Conservation (phyloP, 2,797 vertebrate species). For the Myotis vivesi region DNA sequence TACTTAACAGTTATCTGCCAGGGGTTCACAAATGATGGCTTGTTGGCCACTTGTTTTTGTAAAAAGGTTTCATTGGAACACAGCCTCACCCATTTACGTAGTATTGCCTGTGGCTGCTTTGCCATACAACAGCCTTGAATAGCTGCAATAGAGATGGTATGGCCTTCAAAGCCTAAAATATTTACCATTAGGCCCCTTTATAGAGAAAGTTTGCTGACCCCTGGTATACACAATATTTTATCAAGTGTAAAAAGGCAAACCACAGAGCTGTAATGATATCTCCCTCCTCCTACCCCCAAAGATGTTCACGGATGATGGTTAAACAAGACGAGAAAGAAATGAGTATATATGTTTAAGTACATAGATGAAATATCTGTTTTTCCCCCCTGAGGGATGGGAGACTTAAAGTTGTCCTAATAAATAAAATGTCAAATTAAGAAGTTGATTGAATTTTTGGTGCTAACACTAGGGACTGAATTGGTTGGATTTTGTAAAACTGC, state of each 20-base stretch:
- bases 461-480: not conserved
- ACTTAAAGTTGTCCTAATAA: slow-evolving; percentile 15
- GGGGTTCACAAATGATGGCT: not conserved
- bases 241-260: not conserved
- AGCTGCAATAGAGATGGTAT: not conserved
- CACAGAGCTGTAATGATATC: not conserved
- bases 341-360: not conserved
- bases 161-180: not conserved
- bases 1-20: too few relatives aligned
- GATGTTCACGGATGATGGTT: not conserved
- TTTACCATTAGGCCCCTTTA: not conserved
- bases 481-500: not conserved
- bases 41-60: rapidly evolving
- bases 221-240: not conserved
- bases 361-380: not conserved
- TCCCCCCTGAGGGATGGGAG: not conserved
- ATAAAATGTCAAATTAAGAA: slow-evolving; percentile 26
- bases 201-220: not conserved
- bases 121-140: not conserved
- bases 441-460: not conserved
- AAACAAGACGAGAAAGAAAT: not conserved
- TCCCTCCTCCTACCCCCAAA: not conserved
- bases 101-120: not conserved
- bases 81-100: not conserved
- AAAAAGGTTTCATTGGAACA: not conserved